phyloP scores from a whole-genome alignment of 2,797 vertebrate genomes.

The Coregonus ussuriensis region DNA sequence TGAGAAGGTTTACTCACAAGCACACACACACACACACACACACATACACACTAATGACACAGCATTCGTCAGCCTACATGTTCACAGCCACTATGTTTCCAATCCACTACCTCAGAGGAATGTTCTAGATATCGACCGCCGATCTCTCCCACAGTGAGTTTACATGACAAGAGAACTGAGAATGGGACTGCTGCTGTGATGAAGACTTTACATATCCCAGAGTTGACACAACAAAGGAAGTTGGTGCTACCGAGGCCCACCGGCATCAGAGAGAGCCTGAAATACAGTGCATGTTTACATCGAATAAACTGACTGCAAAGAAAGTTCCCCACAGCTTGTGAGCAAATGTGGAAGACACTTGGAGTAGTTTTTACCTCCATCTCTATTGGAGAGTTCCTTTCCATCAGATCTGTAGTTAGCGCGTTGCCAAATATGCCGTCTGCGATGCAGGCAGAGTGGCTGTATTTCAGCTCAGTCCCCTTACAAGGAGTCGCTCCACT shows the following conservation, averaged over 20 bases:
- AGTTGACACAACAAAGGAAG: background rate
- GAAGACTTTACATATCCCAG: background rate
- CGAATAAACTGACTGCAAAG: background rate
- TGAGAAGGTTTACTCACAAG: background rate
- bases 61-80: background rate
- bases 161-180: background rate
- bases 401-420: constrained; percentile 24
- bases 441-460: constrained; percentile 33
- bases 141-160: background rate
- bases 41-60: background rate
- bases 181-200: background rate
- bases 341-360: constrained; percentile 6
- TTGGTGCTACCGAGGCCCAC: background rate
- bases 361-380: constrained; percentile 8
- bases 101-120: background rate
- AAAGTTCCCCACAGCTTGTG: background rate
- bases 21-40: constrained; percentile 10
- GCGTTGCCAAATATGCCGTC: constrained; percentile 57
- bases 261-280: background rate
- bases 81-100: background rate
- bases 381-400: constrained; percentile 16
- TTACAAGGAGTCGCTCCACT: constrained; percentile 66
- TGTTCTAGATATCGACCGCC: background rate
- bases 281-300: background rate
- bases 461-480: constrained; percentile 49